Base-by-base conservation (phyloP, 2,888 invertebrate genomes). In the Eupithecia exiguata region DNA sequence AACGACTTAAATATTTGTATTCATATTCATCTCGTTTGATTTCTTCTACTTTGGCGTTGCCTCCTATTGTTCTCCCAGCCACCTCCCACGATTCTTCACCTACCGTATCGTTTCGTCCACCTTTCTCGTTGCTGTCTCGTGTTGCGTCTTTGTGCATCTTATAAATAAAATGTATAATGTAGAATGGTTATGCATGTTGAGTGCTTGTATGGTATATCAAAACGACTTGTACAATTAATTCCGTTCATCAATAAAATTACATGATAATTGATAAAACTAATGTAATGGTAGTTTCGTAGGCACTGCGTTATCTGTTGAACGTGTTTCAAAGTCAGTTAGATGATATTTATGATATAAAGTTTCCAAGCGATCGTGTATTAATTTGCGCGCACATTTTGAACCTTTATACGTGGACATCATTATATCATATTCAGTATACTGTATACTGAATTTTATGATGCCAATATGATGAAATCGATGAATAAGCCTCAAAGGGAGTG, bases 241-340 rank as follows among this genome's bases (percentile, higher is more conserved):
- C 5, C 30, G 14, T n/a, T n/a, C 30, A n/a, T 53, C 40, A 63
- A 53, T 61, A 69, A 58, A 62, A 35, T 65, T 61, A 61, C 43
- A 66, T 35, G 12, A 63, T 63, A 38, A 71, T 68, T 70, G 67
- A 69, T n/a, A 70, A 75, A 53, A 72, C 67, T 72, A 67, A 67
- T 62, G n/a, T 14, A 21, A 63, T 62, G 63, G 63, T 53, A 67
- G 43, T 68, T 63, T 36, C 35, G 6, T 70, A 72, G 58, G 9
- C 35, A 66, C 49, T 69, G 35, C 58, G 49, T 30, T 69, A 72
- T 71, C 63, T 38, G n/a, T 43, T 68, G 67, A 70, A 70, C 72
- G 75, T 75, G 72, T 68, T 70, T 43, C 72, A 66, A 65, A 70
- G 70, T 53, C 72, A 58, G 68, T 70, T 68, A 67, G 21, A 43